These are phyloP conservation scores for Microcebus jonahi DNA, from an alignment of 2,113 vertebrate genomes.

Conservation along the genomic window DNA sequence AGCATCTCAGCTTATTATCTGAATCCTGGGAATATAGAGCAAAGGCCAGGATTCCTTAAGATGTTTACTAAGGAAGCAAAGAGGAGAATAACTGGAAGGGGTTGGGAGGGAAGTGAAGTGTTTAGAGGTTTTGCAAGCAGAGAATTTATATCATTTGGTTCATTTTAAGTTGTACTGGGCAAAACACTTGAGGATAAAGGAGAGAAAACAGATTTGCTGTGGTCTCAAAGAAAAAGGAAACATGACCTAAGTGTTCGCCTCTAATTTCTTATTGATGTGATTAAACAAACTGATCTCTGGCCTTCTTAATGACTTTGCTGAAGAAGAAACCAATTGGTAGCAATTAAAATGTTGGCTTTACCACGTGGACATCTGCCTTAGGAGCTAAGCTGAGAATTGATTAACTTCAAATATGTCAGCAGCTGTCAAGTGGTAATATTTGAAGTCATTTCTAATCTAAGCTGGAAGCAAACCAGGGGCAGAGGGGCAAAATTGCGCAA, in stretches of 20 bases:
- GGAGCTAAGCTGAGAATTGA: background rate
- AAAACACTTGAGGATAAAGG: background rate
- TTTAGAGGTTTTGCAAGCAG: background rate
- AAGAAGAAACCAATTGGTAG: slow-evolving; percentile 36
- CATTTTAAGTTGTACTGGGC: background rate
- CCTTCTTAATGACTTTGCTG: slow-evolving; percentile 11
- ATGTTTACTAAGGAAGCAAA: slow-evolving; percentile 25
- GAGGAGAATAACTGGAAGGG: background rate
- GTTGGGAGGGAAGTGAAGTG: background rate
- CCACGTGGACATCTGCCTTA: slow-evolving; percentile 26
- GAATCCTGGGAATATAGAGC: slow-evolving; percentile 37
- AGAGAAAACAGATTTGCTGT: background rate
- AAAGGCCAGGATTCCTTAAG: background rate
- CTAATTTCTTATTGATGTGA: slow-evolving; percentile 44
- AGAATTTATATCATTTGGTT: background rate
- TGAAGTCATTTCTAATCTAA: slow-evolving; percentile 42
- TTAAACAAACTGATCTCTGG: slow-evolving; percentile 46
- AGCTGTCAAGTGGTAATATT: slow-evolving; percentile 52
- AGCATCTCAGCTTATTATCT: background rate
- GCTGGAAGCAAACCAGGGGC: slow-evolving; percentile 11
- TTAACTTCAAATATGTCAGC: slow-evolving; percentile 44
- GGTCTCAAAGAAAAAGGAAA: background rate
- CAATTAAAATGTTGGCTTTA: background rate
- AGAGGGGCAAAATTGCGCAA: background rate
- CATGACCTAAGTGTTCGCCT: background rate